A percentile compares a stretch with the other conserved stretches of the same genome.
phyloP scores from a whole-genome alignment of 2,888 invertebrate species.

The Oxyteleia sp. region DNA sequence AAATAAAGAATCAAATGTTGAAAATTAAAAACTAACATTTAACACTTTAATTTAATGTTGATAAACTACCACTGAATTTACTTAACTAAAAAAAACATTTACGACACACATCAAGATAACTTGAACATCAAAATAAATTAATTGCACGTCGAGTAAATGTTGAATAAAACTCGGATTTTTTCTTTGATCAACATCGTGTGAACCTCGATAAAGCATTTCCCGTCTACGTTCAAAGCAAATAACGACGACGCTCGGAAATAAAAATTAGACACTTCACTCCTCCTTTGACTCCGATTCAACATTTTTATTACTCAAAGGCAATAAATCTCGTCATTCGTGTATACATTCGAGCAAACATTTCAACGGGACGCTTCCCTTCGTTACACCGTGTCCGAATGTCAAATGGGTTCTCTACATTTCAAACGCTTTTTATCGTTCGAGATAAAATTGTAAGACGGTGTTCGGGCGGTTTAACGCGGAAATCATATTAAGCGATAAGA shows the following conservation, averaged over 20 bases:
- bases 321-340: conserved; percentile 30
- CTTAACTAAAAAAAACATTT: too few species aligned
- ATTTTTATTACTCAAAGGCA: conserved; percentile 32
- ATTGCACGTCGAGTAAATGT: too few species aligned
- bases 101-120: too few species aligned
- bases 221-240: too few species aligned
- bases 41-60: too few species aligned
- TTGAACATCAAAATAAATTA: too few species aligned
- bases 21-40: too few species aligned
- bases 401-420: conserved; percentile 20
- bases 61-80: too few species aligned
- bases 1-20: too few species aligned
- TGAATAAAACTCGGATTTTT: too few species aligned
- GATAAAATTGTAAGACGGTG: conserved; percentile 45
- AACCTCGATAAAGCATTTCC: too few species aligned
- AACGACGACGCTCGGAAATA: not conserved
- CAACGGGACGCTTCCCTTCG: conserved; percentile 23
- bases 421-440: conserved; percentile 31
- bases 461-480: conserved; percentile 48
- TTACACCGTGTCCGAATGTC: conserved; percentile 23
- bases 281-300: conserved; percentile 17
- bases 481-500: conserved; percentile 60
- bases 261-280: not conserved
- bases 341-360: conserved; percentile 20
- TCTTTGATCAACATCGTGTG: too few species aligned